Evolutionary conservation across 2,113 vertebrate genomes (phyloP).

Genomic region (Labeo catla): DNA sequence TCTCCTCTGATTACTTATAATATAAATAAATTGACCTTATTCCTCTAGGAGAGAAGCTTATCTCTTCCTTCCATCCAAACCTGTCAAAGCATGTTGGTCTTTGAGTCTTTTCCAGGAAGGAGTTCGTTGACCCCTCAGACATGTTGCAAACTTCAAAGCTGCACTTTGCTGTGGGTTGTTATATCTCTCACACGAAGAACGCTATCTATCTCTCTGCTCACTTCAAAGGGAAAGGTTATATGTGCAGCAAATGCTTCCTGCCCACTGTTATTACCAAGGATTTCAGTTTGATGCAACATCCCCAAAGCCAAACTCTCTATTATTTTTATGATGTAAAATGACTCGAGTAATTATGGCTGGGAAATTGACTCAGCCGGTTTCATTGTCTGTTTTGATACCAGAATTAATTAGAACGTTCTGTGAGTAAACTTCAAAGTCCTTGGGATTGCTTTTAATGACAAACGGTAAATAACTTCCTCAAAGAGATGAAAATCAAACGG

Average conservation of each 20-base stretch:
- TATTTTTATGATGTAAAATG: constrained; percentile 37
- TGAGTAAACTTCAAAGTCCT: constrained; percentile 20
- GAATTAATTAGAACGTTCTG: constrained; percentile 37
- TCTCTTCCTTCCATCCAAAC: constrained; percentile 24
- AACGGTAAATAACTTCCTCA: not conserved
- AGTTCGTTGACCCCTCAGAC: constrained; percentile 44
- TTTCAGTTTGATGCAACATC: constrained; percentile 26
- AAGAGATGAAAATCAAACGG: constrained; percentile 18
- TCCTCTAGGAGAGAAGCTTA: not conserved
- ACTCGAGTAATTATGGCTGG: constrained; percentile 13
- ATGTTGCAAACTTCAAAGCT: constrained; percentile 58
- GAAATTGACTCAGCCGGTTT: not conserved
- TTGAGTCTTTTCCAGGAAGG: constrained; percentile 22
- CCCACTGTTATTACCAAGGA: constrained; percentile 1
- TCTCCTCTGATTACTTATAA: constrained; percentile 1
- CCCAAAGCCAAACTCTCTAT: constrained; percentile 25
- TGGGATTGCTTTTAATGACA: constrained; percentile 14
- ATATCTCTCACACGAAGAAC: constrained; percentile 35
- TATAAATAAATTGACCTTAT: constrained; percentile 4
- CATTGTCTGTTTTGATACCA: constrained; percentile 39
- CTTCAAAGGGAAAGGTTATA: constrained; percentile 62
- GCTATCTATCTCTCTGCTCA: constrained; percentile 39
- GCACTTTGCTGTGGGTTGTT: constrained; percentile 42
- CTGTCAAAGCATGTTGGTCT: constrained; percentile 25
- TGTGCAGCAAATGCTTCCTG: constrained; percentile 46